Conservation (phyloP, 2,888 invertebrate genomes). For the Encarsia formosa region DNA sequence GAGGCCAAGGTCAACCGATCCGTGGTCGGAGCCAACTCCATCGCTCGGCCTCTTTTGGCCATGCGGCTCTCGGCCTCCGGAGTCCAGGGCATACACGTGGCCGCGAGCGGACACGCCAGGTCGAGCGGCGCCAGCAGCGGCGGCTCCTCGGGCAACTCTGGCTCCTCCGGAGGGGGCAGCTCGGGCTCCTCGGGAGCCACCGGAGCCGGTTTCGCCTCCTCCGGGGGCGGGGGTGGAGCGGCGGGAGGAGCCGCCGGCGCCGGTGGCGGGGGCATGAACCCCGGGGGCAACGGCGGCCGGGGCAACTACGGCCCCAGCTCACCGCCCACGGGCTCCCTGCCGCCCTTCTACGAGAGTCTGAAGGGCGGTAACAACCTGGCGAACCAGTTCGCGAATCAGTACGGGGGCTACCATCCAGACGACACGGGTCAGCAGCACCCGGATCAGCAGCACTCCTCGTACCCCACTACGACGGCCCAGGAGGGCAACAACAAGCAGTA, state of each 20-base stretch:
- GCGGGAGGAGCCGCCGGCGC: constrained; percentile 59
- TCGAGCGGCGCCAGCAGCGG: constrained; percentile 52
- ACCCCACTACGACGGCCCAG: constrained; percentile 49
- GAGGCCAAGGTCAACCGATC: constrained; percentile 41
- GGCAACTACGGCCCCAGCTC: constrained; percentile 85
- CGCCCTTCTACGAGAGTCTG: constrained; percentile 84
- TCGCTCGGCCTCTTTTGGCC: constrained; percentile 45
- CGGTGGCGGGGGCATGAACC: constrained; percentile 72
- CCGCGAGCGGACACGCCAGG: constrained; percentile 76
- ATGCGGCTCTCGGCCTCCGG: constrained; percentile 43
- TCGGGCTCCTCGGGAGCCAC: constrained; percentile 62
- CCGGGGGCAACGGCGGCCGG: constrained; percentile 71
- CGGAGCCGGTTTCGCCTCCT: constrained; percentile 46
- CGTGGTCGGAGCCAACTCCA: constrained; percentile 41
- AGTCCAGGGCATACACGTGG: constrained; percentile 42
- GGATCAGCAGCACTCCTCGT: constrained; percentile 48
- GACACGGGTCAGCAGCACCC: constrained; percentile 64
- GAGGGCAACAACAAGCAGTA: constrained; percentile 64
- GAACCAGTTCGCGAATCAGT: constrained; percentile 61
- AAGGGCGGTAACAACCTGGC: constrained; percentile 73
- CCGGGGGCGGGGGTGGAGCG: constrained; percentile 54
- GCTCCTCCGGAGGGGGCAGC: constrained; percentile 34
- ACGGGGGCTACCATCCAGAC: constrained; percentile 51
- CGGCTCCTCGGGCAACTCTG: constrained; percentile 28
- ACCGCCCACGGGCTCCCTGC: constrained; percentile 80